Percentiles rank a stretch among this genome's conserved stretches.
phyloP scores from a whole-genome alignment of 2,888 invertebrate genomes.

The Dicranocentrus wangi region DNA sequence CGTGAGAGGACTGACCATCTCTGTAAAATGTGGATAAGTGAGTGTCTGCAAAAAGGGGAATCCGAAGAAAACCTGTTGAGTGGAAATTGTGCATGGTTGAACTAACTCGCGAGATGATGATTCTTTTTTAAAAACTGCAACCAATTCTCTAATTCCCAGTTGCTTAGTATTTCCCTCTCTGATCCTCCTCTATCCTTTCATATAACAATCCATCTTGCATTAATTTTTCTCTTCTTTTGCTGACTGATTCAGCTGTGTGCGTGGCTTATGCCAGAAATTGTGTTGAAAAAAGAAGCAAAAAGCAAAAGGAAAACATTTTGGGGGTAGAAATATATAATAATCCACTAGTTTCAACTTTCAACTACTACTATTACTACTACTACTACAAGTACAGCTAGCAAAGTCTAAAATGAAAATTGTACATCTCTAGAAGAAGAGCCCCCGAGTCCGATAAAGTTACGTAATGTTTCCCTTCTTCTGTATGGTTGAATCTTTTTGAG shows the following conservation, averaged over 20 bases:
- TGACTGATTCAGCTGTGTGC: constrained; percentile 6
- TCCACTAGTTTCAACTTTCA: too few relatives aligned
- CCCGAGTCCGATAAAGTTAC: too few relatives aligned
- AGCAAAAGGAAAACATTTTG: too few relatives aligned
- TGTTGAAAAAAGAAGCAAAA: background rate
- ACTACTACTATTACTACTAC: too few relatives aligned
- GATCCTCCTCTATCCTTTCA: background rate
- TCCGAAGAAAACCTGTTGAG: constrained; percentile 50
- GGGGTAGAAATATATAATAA: too few relatives aligned
- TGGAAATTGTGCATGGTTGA: constrained; percentile 51
- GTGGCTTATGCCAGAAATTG: constrained; percentile 27
- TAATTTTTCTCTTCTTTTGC: background rate
- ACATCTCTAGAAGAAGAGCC: too few relatives aligned
- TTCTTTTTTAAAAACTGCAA: constrained; percentile 1
- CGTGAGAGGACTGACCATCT: background rate
- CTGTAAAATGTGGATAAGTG: background rate
- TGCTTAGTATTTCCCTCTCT: constrained; percentile 20
- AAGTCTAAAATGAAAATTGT: background rate
- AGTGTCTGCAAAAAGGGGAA: constrained; percentile 3
- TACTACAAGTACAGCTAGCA: constrained; percentile 9
- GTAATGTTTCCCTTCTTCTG: too few relatives aligned
- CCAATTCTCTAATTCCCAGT: too few relatives aligned
- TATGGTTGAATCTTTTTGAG: too few relatives aligned
- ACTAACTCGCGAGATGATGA: constrained; percentile 16
- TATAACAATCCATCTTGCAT: background rate